A percentile compares a stretch with the other conserved stretches of the same genome.
Evolutionary conservation across 2,888 invertebrate species (phyloP).

Genomic region (Malthinus seriepunctatus): DNA sequence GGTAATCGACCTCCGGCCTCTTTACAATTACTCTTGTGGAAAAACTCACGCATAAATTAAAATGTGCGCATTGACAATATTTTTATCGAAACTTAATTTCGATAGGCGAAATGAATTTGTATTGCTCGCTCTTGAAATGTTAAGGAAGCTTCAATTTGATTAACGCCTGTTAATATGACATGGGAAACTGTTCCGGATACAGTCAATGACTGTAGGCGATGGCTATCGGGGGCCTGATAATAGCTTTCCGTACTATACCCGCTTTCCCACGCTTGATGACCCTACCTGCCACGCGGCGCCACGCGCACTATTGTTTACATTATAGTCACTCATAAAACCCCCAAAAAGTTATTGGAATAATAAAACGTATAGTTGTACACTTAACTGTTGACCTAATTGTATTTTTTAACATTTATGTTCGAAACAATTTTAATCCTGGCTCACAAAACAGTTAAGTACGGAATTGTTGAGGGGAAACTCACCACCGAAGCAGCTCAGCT

Average conservation of each 20-base stretch:
- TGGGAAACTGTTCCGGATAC: conserved; percentile 40
- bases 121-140: background rate
- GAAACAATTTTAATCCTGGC: no score
- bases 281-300: conserved; percentile 40
- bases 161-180: conserved; percentile 37
- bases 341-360: conserved; percentile 7
- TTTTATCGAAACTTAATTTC: no score
- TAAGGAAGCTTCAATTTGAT: conserved; percentile 38
- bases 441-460: no score
- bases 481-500: no score
- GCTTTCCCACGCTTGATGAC: conserved; percentile 36
- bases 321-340: conserved; percentile 5
- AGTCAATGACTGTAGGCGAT: conserved; percentile 38
- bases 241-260: conserved; percentile 36
- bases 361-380: conserved; percentile 14
- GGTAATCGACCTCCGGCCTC: no score
- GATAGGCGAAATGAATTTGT: no score
- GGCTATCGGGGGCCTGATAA: conserved; percentile 37
- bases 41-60: no score
- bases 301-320: conserved; percentile 29
- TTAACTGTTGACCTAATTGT: background rate
- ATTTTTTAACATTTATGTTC: no score
- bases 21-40: no score
- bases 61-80: no score
- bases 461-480: no score